Conservation (phyloP, 2,113 vertebrate species). For the Ophiodon elongatus region DNA sequence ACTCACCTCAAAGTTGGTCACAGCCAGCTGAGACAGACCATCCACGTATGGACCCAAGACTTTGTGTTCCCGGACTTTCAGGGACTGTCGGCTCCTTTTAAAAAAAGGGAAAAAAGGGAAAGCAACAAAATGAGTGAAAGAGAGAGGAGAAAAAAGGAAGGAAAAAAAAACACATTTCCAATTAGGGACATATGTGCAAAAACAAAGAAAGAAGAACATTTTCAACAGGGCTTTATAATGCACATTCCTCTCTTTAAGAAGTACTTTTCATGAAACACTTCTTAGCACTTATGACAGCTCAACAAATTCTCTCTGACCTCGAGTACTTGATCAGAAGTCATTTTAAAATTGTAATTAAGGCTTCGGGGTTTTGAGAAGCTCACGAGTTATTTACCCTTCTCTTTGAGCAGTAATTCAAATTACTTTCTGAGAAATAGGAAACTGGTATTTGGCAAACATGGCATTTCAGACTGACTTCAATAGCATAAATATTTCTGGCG, state of each 20-base stretch:
- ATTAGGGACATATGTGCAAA: neutral
- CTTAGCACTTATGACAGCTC: neutral
- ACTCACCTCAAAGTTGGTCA: conserved; percentile 94
- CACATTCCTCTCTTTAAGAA: neutral
- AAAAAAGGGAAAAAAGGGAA: conserved; percentile 2
- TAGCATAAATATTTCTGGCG: neutral
- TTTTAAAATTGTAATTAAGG: neutral
- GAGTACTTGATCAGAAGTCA: conserved; percentile 1
- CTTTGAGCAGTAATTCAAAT: conserved; percentile 11
- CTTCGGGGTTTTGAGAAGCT: neutral
- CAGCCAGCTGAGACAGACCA: conserved; percentile 96
- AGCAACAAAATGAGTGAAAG: neutral
- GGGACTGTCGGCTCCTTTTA: conserved; percentile 91
- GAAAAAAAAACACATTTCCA: neutral
- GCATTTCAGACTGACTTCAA: neutral
- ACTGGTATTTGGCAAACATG: neutral
- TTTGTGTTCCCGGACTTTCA: conserved; percentile 98
- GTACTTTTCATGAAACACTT: neutral
- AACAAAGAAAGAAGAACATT: neutral
- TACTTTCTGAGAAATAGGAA: neutral
- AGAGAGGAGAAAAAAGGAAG: neutral
- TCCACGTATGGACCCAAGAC: conserved; percentile 97
- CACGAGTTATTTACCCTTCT: neutral
- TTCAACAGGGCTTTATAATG: neutral
- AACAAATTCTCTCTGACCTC: conserved; percentile 1